phyloP scores from a whole-genome alignment of 2,888 invertebrate genomes.

The Leucophora obtusa region DNA sequence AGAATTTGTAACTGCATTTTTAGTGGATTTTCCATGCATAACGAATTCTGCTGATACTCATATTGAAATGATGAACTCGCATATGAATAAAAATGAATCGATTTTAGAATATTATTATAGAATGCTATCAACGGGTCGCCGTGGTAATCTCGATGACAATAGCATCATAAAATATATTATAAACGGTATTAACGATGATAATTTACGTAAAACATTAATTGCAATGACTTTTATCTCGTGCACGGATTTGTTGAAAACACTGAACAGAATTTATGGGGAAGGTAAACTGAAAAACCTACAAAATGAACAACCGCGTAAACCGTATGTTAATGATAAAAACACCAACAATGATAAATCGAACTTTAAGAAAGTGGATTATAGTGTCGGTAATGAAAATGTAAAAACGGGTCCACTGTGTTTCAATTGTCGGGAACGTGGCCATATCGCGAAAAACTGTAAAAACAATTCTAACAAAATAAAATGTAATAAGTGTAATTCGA shows the following conservation, averaged over 20 bases:
- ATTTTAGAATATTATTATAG: conserved; percentile 48
- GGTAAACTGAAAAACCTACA: background rate
- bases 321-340: background rate
- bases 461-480: background rate
- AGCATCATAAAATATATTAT: conserved; percentile 23
- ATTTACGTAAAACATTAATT: too few species aligned
- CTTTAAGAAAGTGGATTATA: too few species aligned
- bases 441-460: conserved; percentile 18
- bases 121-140: conserved; percentile 18
- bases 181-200: background rate
- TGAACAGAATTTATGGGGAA: conserved; percentile 11
- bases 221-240: conserved; percentile 23
- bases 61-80: conserved; percentile 52
- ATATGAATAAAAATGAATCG: conserved; percentile 23
- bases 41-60: conserved; percentile 47
- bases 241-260: background rate
- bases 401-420: too few species aligned
- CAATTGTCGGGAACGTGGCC: too few species aligned
- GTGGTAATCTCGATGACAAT: conserved; percentile 12
- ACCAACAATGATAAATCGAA: background rate
- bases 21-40: conserved; percentile 51
- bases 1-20: conserved; percentile 41
- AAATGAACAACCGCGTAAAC: background rate
- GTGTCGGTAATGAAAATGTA: too few species aligned
- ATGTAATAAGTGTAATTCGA: conserved; percentile 2